phyloP scores from a whole-genome alignment of 2,888 invertebrate genomes.

The Anodontia alba region DNA sequence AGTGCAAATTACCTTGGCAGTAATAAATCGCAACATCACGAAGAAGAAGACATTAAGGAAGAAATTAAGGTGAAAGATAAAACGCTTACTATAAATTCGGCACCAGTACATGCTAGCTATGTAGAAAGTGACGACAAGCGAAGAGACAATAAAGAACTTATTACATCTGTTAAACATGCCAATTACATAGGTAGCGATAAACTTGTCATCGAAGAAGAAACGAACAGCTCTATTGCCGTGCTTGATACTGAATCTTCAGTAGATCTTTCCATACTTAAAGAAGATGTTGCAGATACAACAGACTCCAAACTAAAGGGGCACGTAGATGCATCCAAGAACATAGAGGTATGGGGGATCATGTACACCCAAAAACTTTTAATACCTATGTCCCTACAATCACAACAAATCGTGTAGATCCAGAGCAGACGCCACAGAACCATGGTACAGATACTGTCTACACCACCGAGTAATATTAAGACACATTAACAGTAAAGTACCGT shows the following conservation, averaged over 20 bases:
- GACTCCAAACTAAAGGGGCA: no score
- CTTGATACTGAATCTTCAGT: no score
- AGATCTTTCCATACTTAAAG: background rate
- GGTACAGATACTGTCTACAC: no score
- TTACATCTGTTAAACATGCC: background rate
- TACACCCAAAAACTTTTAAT: no score
- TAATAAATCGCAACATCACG: background rate
- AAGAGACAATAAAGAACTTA: background rate
- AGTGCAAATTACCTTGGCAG: background rate
- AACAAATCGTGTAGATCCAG: no score
- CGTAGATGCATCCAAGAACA: background rate
- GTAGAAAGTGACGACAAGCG: background rate
- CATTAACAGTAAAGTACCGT: no score
- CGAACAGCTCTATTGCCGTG: background rate
- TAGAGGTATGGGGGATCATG: no score
- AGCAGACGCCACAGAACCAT: no score
- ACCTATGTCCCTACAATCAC: no score
- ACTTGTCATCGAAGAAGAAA: background rate
- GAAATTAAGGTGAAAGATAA: background rate
- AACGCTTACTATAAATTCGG: background rate
- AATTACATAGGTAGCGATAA: background rate
- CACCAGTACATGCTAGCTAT: background rate
- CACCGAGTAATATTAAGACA: no score
- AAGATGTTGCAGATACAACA: background rate
- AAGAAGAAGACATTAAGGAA: background rate